Evolutionary conservation across 2,888 invertebrate species (phyloP).

Genomic region (Tyria jacobaeae): DNA sequence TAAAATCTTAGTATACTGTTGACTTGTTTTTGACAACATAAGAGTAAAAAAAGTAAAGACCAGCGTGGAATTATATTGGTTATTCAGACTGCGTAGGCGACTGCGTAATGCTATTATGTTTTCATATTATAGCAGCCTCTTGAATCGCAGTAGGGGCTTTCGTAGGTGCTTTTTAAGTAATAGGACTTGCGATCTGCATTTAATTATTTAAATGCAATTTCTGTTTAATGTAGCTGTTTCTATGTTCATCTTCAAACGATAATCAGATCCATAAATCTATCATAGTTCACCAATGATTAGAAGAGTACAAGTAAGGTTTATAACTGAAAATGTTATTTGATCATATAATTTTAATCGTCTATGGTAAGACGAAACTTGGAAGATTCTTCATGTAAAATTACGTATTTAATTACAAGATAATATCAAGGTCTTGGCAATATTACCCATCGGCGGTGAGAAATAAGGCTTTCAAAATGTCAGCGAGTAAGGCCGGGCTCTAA

Average conservation of each 20-base stretch:
- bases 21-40: conserved; percentile 20
- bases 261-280: too few species aligned
- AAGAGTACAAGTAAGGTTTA: too few species aligned
- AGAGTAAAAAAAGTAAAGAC: conserved; percentile 33
- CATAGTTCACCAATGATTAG: too few species aligned
- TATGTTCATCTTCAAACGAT: too few species aligned
- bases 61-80: conserved; percentile 22
- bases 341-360: background rate
- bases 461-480: background rate
- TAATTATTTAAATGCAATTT: too few species aligned
- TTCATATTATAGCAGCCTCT: conserved; percentile 13
- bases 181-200: too few species aligned
- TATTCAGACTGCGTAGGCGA: conserved; percentile 20
- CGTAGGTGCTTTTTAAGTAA: too few species aligned
- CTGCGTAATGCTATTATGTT: conserved; percentile 17
- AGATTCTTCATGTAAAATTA: too few species aligned
- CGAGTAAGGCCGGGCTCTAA: background rate
- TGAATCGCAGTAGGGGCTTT: conserved; percentile 20
- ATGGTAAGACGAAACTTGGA: too few species aligned
- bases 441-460: background rate
- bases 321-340: background rate
- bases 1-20: conserved; percentile 22
- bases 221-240: too few species aligned
- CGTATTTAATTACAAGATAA: background rate
- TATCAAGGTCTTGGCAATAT: background rate